Conservation (phyloP, 2,113 vertebrate genomes). For the Microcebus ravelobensis region DNA sequence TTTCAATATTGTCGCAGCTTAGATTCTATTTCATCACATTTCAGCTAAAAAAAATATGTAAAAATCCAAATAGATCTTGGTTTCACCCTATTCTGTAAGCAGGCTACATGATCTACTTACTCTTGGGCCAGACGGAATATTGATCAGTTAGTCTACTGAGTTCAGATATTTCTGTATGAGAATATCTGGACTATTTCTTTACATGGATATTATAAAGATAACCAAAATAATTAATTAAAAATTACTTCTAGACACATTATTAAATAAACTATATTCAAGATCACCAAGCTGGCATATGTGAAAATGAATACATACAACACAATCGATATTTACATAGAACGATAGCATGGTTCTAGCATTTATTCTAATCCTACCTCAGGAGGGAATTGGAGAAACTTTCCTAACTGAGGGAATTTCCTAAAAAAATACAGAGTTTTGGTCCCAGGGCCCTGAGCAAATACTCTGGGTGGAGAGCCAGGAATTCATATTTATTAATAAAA, state of each 20-base stretch:
- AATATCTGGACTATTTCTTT: not conserved
- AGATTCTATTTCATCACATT: not conserved
- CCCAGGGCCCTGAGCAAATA: not conserved
- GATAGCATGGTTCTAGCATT: not conserved
- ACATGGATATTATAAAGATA: not conserved
- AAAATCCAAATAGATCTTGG: not conserved
- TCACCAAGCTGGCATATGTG: not conserved
- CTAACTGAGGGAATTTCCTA: not conserved
- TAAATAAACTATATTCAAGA: not conserved
- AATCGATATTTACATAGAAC: not conserved
- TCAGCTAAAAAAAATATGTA: not conserved
- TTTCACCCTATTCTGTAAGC: not conserved
- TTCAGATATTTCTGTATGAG: not conserved
- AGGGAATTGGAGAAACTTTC: conserved; percentile 5
- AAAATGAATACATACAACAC: not conserved
- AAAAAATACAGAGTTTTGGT: conserved; percentile 24
- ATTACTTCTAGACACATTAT: not conserved
- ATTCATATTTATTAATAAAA: not conserved
- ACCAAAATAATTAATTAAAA: not conserved
- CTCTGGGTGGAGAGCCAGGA: not conserved
- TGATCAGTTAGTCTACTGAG: not conserved
- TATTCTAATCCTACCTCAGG: not conserved
- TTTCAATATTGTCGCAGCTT: not conserved
- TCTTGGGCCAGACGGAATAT: not conserved
- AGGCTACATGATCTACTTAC: not conserved